Evolutionary conservation across 1,140 invertebrate genomes (phyloP).

Genomic region (Hesperophylax magnus): DNA sequence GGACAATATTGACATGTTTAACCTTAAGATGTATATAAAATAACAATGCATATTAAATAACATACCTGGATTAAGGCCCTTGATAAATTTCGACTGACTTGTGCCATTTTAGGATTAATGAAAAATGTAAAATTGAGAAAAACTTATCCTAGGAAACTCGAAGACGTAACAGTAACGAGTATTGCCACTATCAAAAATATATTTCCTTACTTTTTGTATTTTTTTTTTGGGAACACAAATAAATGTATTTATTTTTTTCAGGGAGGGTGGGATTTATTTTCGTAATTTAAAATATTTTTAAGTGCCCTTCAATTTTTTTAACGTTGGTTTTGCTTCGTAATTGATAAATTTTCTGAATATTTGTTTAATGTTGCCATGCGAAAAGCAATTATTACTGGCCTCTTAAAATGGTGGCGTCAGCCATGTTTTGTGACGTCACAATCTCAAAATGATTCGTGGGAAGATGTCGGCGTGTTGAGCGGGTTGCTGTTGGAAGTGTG

Average conservation of each 20-base stretch:
- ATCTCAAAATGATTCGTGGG: conserved; percentile 43
- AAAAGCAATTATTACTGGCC: conserved; percentile 28
- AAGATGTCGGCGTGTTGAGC: conserved; percentile 52
- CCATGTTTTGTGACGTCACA: conserved; percentile 47
- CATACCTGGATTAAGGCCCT: conserved; percentile 41
- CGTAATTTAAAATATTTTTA: too few relatives aligned
- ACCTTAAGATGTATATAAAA: not conserved
- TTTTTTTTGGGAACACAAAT: not conserved
- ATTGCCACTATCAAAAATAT: conserved; percentile 2
- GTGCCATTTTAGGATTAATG: conserved; percentile 35
- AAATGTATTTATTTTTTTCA: too few relatives aligned
- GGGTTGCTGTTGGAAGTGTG: conserved; percentile 39
- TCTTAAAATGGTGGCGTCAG: conserved; percentile 13
- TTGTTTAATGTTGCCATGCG: conserved; percentile 1
- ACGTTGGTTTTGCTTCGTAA: too few relatives aligned
- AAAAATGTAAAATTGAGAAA: conserved; percentile 38
- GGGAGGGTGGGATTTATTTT: too few relatives aligned
- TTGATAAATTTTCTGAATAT: not conserved
- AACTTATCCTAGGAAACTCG: conserved; percentile 1
- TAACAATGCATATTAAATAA: conserved; percentile 5
- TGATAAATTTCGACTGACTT: conserved; percentile 39
- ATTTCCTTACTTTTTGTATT: not conserved
- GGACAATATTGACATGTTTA: not conserved
- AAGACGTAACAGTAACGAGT: conserved; percentile 44
- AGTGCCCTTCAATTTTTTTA: too few relatives aligned